Conservation (phyloP, 2,797 vertebrate species). For the Anomalospiza imberbis region DNA sequence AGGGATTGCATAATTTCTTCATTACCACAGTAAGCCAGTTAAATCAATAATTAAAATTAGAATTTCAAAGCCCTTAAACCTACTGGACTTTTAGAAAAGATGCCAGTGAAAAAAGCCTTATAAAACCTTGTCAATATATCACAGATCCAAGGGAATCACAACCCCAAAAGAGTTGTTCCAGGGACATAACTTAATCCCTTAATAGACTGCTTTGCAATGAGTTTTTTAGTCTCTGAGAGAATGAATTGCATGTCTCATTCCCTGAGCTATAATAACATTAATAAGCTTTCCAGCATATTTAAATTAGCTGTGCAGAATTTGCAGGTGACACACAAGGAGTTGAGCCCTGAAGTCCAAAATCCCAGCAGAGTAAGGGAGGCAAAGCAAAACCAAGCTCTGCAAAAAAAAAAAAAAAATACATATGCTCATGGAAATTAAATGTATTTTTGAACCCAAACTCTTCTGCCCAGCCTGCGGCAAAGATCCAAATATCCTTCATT, state of each 20-base stretch:
- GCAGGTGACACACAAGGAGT: background rate
- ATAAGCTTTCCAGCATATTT: background rate
- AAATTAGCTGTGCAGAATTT: background rate
- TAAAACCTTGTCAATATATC: background rate
- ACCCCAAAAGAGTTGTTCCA: background rate
- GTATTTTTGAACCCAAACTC: background rate
- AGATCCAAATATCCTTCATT: background rate
- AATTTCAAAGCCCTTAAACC: background rate
- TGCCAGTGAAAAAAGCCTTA: background rate
- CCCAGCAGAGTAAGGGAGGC: background rate
- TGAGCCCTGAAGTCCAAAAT: background rate
- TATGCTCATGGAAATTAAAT: background rate
- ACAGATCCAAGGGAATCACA: background rate
- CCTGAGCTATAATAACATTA: background rate
- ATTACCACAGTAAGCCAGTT: background rate
- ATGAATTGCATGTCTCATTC: background rate
- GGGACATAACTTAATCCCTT: background rate
- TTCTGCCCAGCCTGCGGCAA: background rate
- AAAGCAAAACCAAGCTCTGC: background rate
- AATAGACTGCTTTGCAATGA: background rate
- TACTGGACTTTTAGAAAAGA: background rate
- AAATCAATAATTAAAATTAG: constrained; percentile 14
- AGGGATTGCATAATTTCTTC: constrained; percentile 28
- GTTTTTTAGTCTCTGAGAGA: background rate
- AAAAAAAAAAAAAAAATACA: background rate